A percentile compares a stretch with the other conserved stretches of the same genome.
These are phyloP conservation scores for Phodopus roborovskii DNA, from an alignment of 2,113 vertebrate genomes.

Conservation along the genomic window DNA sequence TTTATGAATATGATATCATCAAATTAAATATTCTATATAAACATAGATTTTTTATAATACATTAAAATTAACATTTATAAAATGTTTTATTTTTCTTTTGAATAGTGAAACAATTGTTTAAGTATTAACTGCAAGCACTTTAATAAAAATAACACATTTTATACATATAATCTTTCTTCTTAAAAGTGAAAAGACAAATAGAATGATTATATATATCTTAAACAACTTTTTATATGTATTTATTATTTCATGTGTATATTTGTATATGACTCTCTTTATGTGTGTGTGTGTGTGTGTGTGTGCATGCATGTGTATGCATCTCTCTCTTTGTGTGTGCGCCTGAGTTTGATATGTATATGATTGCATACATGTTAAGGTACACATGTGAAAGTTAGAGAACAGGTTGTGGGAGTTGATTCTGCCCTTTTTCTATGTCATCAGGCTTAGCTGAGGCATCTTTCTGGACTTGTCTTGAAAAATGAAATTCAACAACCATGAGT, in stretches of 20 bases:
- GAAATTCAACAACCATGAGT: not conserved
- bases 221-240: not conserved
- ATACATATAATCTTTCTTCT: not conserved
- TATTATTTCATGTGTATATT: not conserved
- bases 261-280: not conserved
- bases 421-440: not conserved
- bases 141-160: not conserved
- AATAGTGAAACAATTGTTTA: constrained; percentile 14
- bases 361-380: not conserved
- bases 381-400: not conserved
- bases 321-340: not conserved
- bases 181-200: not conserved
- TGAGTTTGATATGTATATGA: not conserved
- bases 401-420: not conserved
- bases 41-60: not conserved
- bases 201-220: not conserved
- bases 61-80: not conserved
- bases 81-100: constrained; percentile 43
- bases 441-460: not conserved
- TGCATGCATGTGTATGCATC: not conserved
- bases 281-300: not conserved
- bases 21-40: constrained; percentile 14
- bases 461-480: not conserved
- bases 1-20: constrained; percentile 18
- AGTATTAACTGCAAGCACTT: not conserved